phyloP scores from a whole-genome alignment of 2,888 invertebrate genomes.

The Oligia fasciuncula region DNA sequence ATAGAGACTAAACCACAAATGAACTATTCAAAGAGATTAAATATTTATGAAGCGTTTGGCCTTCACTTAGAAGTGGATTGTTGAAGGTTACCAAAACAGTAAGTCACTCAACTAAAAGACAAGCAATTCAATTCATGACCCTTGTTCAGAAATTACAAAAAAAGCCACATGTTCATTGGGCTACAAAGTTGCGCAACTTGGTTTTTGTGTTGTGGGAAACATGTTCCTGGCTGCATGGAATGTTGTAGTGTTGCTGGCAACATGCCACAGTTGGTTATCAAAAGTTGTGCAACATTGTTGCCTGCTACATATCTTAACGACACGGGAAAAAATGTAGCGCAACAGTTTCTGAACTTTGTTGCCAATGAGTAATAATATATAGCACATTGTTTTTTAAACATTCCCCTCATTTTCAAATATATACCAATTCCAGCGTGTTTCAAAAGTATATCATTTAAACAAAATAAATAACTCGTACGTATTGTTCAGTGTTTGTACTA shows the following conservation, averaged over 20 bases:
- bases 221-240: not conserved
- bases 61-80: conserved; percentile 15
- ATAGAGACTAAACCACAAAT: conserved; percentile 12
- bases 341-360: not conserved
- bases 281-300: not conserved
- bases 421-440: conserved; percentile 8
- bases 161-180: not conserved
- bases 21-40: conserved; percentile 36
- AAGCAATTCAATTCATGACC: conserved; percentile 7
- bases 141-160: not conserved
- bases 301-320: not conserved
- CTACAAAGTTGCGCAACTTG: not conserved
- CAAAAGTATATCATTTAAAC: conserved; percentile 29
- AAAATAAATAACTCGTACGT: conserved; percentile 51
- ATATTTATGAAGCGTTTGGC: conserved; percentile 23
- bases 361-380: not conserved
- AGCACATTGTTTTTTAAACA: not conserved
- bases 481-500: conserved; percentile 55
- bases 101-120: not conserved
- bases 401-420: not conserved
- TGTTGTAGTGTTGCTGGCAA: too few relatives aligned
- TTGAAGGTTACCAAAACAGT: conserved; percentile 1
- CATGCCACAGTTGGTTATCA: not conserved
- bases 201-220: not conserved
- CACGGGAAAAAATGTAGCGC: not conserved